Conservation (phyloP, 2,888 invertebrate genomes). For the Branchellion lobata region DNA sequence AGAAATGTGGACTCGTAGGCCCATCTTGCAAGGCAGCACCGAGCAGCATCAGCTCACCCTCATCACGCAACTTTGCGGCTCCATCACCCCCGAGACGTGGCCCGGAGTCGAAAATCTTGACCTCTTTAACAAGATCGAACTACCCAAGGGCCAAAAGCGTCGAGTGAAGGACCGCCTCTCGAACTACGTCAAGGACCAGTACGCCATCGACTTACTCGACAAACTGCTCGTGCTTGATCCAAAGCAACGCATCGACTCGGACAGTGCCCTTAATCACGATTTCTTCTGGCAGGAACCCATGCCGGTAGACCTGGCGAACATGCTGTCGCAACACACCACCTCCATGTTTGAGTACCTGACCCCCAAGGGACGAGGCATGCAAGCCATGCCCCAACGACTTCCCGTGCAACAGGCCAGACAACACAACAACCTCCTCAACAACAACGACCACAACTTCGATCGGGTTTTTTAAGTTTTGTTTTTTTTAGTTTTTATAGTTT, state of each 20-base stretch:
- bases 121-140: slow-evolving; percentile 68
- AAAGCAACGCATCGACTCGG: slow-evolving; percentile 80
- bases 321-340: slow-evolving; percentile 83
- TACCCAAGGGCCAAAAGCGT: slow-evolving; percentile 59
- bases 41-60: slow-evolving; percentile 92
- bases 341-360: slow-evolving; percentile 94
- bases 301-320: slow-evolving; percentile 72
- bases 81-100: slow-evolving; percentile 76
- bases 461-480: slow-evolving; percentile 56
- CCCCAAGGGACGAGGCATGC: slow-evolving; percentile 59
- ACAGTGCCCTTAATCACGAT: slow-evolving; percentile 90
- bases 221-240: slow-evolving; percentile 88
- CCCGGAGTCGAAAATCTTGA: slow-evolving; percentile 82
- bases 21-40: slow-evolving; percentile 76
- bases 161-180: slow-evolving; percentile 67
- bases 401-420: slow-evolving; percentile 13
- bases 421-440: neutral
- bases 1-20: slow-evolving; percentile 93
- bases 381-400: slow-evolving; percentile 30
- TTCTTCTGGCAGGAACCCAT: slow-evolving; percentile 98
- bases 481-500: too few species aligned
- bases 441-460: slow-evolving; percentile 59
- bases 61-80: slow-evolving; percentile 93
- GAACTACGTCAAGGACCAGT: slow-evolving; percentile 85
- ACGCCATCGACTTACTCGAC: slow-evolving; percentile 89